Conservation (phyloP, 2,797 vertebrate species). For the Podarcis siculus region DNA sequence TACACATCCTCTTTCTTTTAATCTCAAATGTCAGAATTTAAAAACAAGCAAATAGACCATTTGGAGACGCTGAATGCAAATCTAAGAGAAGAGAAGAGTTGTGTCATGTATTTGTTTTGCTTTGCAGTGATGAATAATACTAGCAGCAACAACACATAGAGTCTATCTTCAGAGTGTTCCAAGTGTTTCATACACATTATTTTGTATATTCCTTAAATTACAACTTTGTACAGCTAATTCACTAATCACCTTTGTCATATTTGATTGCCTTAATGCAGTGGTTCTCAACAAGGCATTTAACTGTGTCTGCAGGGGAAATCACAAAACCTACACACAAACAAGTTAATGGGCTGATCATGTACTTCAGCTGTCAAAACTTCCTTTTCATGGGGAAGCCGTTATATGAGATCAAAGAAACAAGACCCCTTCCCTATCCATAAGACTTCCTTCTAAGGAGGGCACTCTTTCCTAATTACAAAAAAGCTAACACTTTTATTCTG, state of each 20-base stretch:
- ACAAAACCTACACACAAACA: background rate
- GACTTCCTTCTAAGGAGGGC: background rate
- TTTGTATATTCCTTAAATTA: background rate
- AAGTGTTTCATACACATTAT: background rate
- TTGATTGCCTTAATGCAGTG: background rate
- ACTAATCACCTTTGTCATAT: background rate
- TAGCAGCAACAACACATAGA: background rate
- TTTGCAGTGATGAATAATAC: background rate
- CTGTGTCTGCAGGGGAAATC: background rate
- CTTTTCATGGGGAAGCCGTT: background rate
- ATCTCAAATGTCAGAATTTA: background rate
- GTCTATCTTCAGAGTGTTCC: background rate
- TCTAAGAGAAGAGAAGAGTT: too few species aligned
- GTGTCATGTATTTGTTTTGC: background rate
- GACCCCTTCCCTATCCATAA: background rate
- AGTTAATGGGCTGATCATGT: background rate
- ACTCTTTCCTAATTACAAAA: background rate
- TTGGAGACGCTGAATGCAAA: background rate
- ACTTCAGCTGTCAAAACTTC: background rate
- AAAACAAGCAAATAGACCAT: background rate
- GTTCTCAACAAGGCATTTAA: background rate
- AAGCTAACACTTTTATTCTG: background rate
- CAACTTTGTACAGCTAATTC: background rate
- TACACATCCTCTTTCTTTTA: too few species aligned
- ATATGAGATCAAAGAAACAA: background rate